These are phyloP conservation scores for Melospiza georgiana DNA, from an alignment of 2,113 vertebrate species.

Conservation along the genomic window DNA sequence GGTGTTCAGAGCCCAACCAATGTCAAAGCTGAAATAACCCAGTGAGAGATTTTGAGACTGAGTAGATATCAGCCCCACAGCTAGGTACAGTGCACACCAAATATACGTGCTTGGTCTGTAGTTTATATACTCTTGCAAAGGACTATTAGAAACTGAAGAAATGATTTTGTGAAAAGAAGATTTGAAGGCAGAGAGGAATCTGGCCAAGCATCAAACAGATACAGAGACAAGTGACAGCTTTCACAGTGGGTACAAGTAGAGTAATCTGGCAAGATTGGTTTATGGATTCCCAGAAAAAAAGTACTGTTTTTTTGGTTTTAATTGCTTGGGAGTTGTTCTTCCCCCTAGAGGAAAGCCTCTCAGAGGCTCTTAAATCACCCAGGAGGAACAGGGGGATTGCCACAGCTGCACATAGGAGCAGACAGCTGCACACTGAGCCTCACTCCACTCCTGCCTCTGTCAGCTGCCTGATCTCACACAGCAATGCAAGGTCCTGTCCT, in stretches of 20 bases:
- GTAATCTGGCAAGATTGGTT: neutral
- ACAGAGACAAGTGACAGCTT: neutral
- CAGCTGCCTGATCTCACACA: neutral
- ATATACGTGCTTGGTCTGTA: neutral
- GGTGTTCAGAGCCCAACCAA: neutral
- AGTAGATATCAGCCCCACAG: neutral
- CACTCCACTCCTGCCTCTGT: neutral
- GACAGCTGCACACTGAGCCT: neutral
- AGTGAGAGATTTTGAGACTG: neutral
- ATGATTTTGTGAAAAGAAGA: neutral
- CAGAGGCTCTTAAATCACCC: neutral
- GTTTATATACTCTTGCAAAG: neutral
- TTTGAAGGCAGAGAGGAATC: neutral
- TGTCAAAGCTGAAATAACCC: neutral
- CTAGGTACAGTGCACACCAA: neutral
- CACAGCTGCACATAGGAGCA: neutral
- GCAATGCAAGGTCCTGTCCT: neutral
- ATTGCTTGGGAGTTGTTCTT: neutral
- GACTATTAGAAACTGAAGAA: neutral
- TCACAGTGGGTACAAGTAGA: neutral
- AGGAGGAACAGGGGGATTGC: neutral
- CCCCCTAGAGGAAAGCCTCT: accelerated
- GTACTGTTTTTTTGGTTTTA: neutral
- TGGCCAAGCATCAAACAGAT: neutral
- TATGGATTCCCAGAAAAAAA: neutral